Conservation (phyloP, 2,113 vertebrate species). For the Peromyscus maniculatus region DNA sequence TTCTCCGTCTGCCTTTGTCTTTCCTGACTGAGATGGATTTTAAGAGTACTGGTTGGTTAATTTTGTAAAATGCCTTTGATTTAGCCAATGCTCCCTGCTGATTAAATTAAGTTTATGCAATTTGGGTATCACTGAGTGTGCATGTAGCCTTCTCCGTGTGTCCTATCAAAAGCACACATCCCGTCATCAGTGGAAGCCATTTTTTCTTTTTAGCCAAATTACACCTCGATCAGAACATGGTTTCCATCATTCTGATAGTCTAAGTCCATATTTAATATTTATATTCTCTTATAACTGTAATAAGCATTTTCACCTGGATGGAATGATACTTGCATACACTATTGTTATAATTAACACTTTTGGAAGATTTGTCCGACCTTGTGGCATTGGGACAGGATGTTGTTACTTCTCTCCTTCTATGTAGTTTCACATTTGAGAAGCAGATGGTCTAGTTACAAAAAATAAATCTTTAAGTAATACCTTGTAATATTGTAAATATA, state of each 20-base stretch:
- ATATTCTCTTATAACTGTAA: constrained; percentile 3
- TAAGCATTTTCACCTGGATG: background rate
- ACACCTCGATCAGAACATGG: background rate
- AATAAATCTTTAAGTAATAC: background rate
- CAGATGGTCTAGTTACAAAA: background rate
- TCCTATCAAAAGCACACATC: background rate
- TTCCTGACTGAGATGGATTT: background rate
- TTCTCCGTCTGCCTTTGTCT: background rate
- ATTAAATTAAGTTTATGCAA: constrained; percentile 4
- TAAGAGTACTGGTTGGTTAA: background rate
- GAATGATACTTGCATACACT: background rate
- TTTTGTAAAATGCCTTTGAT: constrained; percentile 6
- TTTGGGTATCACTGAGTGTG: background rate
- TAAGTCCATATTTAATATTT: constrained; percentile 24
- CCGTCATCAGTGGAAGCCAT: background rate
- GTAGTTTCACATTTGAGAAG: background rate
- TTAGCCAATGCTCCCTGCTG: background rate
- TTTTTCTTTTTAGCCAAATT: background rate
- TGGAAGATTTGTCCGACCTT: background rate
- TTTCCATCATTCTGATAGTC: background rate
- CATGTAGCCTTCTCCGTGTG: background rate
- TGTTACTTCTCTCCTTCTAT: background rate
- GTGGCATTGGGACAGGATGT: background rate
- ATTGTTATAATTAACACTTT: background rate
- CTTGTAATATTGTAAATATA: background rate